Evolutionary conservation across 2,888 invertebrate species (phyloP).

Genomic region (Dioctria linearis): DNA sequence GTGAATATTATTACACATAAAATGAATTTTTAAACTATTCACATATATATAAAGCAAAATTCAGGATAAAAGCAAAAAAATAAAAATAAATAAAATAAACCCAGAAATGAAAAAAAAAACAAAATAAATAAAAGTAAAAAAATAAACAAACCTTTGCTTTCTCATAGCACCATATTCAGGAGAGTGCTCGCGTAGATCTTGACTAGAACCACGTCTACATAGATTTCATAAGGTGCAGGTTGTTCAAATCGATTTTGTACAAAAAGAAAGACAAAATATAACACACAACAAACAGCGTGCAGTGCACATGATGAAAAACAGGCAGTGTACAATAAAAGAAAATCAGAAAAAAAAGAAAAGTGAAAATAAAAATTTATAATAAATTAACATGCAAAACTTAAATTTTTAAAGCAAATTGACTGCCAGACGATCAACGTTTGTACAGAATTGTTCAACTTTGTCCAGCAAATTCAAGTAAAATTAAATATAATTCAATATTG

Average conservation of each 20-base stretch:
- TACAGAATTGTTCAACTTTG: too few relatives aligned
- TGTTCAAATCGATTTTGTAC: not conserved
- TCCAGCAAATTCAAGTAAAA: too few relatives aligned
- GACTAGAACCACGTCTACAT: conserved; percentile 80
- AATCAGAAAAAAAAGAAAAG: conserved; percentile 4
- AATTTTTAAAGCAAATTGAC: not conserved
- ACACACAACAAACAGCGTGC: conserved; percentile 41
- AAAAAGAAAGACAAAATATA: conserved; percentile 23
- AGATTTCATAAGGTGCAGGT: conserved; percentile 9
- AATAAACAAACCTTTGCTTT: conserved; percentile 81
- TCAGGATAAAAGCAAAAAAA: not conserved
- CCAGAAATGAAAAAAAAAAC: conserved; percentile 10
- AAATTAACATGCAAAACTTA: conserved; percentile 24
- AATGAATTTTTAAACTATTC: too few relatives aligned
- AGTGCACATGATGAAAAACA: conserved; percentile 32
- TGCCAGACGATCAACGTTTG: too few relatives aligned
- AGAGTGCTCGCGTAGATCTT: conserved; percentile 82
- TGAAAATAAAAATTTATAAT: conserved; percentile 15
- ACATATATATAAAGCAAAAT: conserved; percentile 14
- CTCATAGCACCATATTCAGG: conserved; percentile 81
- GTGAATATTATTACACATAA: conserved; percentile 1
- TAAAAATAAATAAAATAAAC: conserved; percentile 27
- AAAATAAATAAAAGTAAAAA: conserved; percentile 35
- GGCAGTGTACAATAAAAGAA: conserved; percentile 38
- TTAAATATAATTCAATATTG: too few relatives aligned